A percentile compares a stretch with the other conserved stretches of the same genome.
phyloP scores from a whole-genome alignment of 30 jellyfish, hydroid and myxozoan species.

The Pelagia noctiluca region DNA sequence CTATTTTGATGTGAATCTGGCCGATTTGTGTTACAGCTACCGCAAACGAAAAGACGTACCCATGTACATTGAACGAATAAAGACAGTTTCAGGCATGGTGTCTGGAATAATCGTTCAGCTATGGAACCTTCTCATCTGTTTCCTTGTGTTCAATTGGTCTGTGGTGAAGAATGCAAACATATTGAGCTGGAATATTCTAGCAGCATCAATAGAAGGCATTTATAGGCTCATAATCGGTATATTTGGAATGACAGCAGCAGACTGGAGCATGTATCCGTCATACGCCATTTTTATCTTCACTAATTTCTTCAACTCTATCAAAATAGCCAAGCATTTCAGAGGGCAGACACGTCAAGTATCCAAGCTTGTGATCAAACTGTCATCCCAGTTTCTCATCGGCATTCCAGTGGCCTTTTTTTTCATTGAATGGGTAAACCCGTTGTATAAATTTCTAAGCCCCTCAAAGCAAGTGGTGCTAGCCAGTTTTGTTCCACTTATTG shows the following conservation, averaged over 20 bases:
- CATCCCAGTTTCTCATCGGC: conserved; percentile 58
- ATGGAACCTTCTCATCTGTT: conserved; percentile 52
- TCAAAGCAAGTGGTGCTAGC: conserved; percentile 45
- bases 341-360: not conserved
- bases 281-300: conserved; percentile 40
- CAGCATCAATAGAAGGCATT: conserved; percentile 47
- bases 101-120: conserved; percentile 38
- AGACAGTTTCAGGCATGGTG: conserved; percentile 40
- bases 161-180: conserved; percentile 22
- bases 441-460: conserved; percentile 36
- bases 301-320: conserved; percentile 48
- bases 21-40: conserved; percentile 64
- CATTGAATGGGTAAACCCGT: conserved; percentile 60
- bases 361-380: conserved; percentile 19
- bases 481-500: conserved; percentile 59
- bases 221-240: conserved; percentile 41
- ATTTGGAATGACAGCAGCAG: conserved; percentile 12
- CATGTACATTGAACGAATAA: not conserved
- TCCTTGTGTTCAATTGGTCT: conserved; percentile 45
- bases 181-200: conserved; percentile 68
- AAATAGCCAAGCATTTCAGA: conserved; percentile 19
- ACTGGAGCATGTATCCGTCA: conserved; percentile 61
- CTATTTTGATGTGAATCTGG: conserved; percentile 48
- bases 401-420: conserved; percentile 54
- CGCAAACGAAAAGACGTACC: conserved; percentile 6